Evolutionary conservation across 2,797 vertebrate species (phyloP).

Genomic region (Corythornis leucogaster): DNA sequence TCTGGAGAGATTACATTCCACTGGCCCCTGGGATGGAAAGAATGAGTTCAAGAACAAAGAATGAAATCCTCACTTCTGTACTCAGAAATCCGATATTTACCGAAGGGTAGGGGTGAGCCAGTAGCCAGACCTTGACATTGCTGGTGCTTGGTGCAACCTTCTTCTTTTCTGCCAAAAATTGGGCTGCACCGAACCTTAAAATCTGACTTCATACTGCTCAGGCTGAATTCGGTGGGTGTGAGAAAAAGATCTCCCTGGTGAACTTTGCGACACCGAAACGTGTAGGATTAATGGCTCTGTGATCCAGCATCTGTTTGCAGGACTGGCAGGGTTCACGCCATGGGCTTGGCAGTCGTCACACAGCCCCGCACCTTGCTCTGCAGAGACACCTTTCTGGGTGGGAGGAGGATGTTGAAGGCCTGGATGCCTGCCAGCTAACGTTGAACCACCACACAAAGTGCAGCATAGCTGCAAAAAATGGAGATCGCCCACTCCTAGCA

Average conservation of each 20-base stretch:
- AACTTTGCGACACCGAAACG: not conserved
- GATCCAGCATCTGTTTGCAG: constrained; percentile 12
- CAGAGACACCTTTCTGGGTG: constrained; percentile 60
- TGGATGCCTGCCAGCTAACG: constrained; percentile 37
- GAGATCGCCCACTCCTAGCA: constrained; percentile 61
- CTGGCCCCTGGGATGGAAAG: constrained; percentile 72
- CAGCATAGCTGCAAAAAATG: constrained; percentile 20
- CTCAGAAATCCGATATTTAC: constrained; percentile 59
- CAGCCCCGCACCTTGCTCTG: constrained; percentile 51
- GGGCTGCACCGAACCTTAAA: not conserved
- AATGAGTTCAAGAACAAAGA: constrained; percentile 75
- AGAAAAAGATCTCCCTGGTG: not conserved
- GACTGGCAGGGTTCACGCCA: not conserved
- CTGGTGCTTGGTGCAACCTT: not conserved
- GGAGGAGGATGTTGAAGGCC: constrained; percentile 45
- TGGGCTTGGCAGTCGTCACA: constrained; percentile 2
- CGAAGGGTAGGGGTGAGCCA: not conserved
- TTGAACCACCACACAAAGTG: constrained; percentile 1
- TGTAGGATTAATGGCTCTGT: constrained; percentile 2
- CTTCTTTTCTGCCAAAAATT: not conserved
- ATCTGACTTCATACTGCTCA: not conserved
- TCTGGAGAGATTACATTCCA: constrained; percentile 76
- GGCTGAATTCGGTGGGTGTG: not conserved
- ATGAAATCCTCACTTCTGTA: constrained; percentile 56
- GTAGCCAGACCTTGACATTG: fast-evolving